phyloP scores from a whole-genome alignment of 30 jellyfish, hydroid and myxozoan species.

The Hydractinia echinata region DNA sequence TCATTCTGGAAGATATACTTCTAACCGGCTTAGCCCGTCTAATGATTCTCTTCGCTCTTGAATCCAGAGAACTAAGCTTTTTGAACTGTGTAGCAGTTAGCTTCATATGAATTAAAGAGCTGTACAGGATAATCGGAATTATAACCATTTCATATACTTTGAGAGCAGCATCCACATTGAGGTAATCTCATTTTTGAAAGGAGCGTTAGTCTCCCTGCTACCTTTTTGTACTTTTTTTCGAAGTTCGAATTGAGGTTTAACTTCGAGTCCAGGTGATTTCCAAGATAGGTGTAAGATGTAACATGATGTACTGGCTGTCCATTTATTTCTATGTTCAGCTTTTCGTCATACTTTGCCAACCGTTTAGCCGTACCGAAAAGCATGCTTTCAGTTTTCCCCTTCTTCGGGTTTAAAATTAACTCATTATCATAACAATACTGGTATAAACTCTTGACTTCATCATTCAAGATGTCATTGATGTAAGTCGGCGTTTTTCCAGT shows the following conservation, averaged over 20 bases:
- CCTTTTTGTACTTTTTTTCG: slow-evolving; percentile 7
- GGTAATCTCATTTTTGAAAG: neutral
- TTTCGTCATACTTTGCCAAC: too few relatives aligned
- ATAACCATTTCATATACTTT: slow-evolving; percentile 4
- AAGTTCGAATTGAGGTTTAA: slow-evolving; percentile 4
- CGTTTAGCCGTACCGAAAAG: too few relatives aligned
- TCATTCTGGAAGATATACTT: neutral
- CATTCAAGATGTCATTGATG: too few relatives aligned
- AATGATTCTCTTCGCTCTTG: neutral
- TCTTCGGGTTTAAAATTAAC: too few relatives aligned
- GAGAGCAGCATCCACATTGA: neutral
- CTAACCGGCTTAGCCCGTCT: neutral
- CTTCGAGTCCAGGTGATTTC: neutral
- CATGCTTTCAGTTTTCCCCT: too few relatives aligned
- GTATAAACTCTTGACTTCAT: too few relatives aligned
- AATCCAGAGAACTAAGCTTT: neutral
- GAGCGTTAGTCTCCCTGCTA: slow-evolving; percentile 9
- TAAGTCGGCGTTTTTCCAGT: too few relatives aligned
- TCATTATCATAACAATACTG: too few relatives aligned
- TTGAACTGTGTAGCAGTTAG: neutral
- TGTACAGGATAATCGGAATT: neutral
- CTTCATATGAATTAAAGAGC: neutral
- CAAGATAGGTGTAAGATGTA: neutral
- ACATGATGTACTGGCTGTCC: too few relatives aligned
- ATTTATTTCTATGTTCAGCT: too few relatives aligned